A percentile compares a stretch with the other conserved stretches of the same genome.
Evolutionary conservation across 2,113 vertebrate genomes (phyloP).

Genomic region (Rhombomys opimus): DNA sequence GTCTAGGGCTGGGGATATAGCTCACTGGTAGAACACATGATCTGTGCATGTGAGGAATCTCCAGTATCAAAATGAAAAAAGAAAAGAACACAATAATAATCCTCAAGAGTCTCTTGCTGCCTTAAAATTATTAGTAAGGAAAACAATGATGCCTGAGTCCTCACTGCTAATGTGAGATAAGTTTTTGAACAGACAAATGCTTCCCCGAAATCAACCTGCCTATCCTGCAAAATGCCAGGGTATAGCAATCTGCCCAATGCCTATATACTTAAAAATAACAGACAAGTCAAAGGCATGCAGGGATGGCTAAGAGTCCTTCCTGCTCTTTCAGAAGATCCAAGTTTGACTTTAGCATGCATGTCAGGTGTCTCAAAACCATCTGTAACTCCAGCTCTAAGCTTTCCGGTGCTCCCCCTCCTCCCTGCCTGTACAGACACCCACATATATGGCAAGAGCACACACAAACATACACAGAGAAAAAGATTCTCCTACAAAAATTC

Average conservation of each 20-base stretch:
- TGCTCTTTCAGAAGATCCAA: not conserved
- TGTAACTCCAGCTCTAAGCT: not conserved
- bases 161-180: not conserved
- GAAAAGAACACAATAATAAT: slow-evolving; percentile 37
- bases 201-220: not conserved
- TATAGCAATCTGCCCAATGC: not conserved
- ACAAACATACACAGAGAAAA: not conserved
- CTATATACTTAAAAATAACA: not conserved
- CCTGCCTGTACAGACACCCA: no score
- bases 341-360: not conserved
- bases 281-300: not conserved
- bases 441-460: not conserved
- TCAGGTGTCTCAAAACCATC: not conserved
- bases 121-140: not conserved
- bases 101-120: not conserved
- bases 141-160: not conserved
- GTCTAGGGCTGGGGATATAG: not conserved
- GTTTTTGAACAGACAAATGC: not conserved
- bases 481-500: slow-evolving; percentile 21
- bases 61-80: slow-evolving; percentile 30
- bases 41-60: not conserved
- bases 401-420: not conserved
- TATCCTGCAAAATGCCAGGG: not conserved
- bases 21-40: not conserved
- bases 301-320: not conserved